Percentiles rank a stretch among this genome's conserved stretches.
Conservation (phyloP, 2,888 invertebrate species). For the Stenodera caucasica region DNA sequence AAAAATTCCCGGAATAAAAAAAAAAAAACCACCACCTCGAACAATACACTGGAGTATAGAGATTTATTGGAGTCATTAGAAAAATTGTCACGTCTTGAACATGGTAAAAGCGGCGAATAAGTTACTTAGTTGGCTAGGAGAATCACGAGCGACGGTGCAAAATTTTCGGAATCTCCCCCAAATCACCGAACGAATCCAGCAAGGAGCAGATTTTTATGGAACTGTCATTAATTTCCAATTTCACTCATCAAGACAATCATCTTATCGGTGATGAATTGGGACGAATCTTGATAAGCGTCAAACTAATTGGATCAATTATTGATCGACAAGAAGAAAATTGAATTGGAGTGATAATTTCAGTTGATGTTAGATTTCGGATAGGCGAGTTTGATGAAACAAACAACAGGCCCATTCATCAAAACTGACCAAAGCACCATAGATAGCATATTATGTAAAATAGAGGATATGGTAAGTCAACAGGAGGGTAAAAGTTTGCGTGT, state of each 20-base stretch:
- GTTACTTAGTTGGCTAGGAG: neutral
- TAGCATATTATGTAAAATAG: neutral
- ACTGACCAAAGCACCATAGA: neutral
- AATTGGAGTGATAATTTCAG: too few relatives aligned
- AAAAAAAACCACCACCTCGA: neutral
- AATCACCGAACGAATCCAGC: neutral
- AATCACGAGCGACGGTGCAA: neutral
- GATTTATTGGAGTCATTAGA: conserved; percentile 26
- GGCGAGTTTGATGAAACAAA: neutral
- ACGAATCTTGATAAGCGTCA: too few relatives aligned
- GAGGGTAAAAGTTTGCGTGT: too few relatives aligned
- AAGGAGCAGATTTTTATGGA: too few relatives aligned
- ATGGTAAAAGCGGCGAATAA: neutral
- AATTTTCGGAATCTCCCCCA: neutral
- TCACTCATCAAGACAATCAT: too few relatives aligned
- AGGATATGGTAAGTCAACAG: neutral
- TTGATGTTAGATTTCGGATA: too few relatives aligned
- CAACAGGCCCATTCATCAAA: neutral
- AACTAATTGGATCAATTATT: too few relatives aligned
- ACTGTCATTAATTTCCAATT: too few relatives aligned
- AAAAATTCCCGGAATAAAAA: neutral
- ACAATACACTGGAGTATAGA: neutral
- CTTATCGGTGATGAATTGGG: too few relatives aligned
- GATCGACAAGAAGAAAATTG: too few relatives aligned
- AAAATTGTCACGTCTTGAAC: conserved; percentile 26